Conservation (phyloP, 2,888 invertebrate genomes). For the Sisyra nigra region DNA sequence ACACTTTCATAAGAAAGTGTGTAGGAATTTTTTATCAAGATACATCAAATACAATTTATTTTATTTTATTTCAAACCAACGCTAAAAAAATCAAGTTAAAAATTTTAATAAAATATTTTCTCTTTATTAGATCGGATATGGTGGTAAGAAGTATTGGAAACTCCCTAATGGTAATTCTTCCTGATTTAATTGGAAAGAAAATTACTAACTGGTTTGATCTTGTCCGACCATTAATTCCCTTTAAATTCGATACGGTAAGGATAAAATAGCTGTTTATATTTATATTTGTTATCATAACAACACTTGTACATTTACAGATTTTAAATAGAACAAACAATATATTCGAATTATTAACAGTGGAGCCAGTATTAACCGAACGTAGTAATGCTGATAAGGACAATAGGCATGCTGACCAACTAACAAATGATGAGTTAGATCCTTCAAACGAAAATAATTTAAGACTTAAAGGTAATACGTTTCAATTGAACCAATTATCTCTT, state of each 20-base stretch:
- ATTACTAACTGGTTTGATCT: slow-evolving; percentile 86
- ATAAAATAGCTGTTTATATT: too few relatives aligned
- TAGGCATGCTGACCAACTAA: slow-evolving; percentile 35
- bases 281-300: slow-evolving; percentile 1
- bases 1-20: too few relatives aligned
- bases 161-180: slow-evolving; percentile 75
- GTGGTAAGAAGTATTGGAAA: slow-evolving; percentile 78
- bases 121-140: slow-evolving; percentile 60
- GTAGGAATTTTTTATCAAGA: neutral
- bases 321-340: slow-evolving; percentile 91
- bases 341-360: slow-evolving; percentile 83
- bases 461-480: slow-evolving; percentile 49
- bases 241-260: slow-evolving; percentile 89
- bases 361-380: slow-evolving; percentile 59
- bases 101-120: neutral
- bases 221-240: slow-evolving; percentile 81
- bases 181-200: slow-evolving; percentile 75
- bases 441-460: slow-evolving; percentile 59
- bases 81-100: neutral
- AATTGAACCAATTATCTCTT: neutral
- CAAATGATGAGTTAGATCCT: slow-evolving; percentile 46
- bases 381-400: slow-evolving; percentile 33
- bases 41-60: neutral
- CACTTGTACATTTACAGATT: slow-evolving; percentile 43
- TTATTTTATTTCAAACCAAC: neutral